phyloP scores from a whole-genome alignment of 2,797 vertebrate species.

The Lepus oiostolus region DNA sequence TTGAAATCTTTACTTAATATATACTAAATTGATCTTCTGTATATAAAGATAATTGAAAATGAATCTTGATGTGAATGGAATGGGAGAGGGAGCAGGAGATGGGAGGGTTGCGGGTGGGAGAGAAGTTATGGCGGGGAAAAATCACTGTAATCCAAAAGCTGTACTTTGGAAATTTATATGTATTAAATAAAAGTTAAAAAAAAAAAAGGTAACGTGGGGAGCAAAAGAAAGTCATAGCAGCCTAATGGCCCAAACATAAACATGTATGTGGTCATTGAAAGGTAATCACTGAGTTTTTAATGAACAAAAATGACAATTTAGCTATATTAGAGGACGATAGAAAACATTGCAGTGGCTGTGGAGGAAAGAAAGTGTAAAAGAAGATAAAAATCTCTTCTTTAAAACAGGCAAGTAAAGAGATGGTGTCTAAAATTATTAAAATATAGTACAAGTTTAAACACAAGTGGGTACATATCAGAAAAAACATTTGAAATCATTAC shows the following conservation, averaged over 20 bases:
- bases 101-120: no score
- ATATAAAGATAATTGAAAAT: no score
- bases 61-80: no score
- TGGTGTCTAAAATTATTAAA: not conserved
- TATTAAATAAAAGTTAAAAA: no score
- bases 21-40: no score
- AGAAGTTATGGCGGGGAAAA: no score
- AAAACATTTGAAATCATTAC: not conserved
- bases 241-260: not conserved
- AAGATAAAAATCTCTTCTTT: not conserved
- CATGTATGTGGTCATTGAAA: not conserved
- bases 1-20: no score
- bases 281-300: not conserved
- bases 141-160: no score
- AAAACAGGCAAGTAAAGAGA: not conserved
- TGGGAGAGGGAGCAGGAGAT: no score
- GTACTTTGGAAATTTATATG: no score
- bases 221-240: not conserved
- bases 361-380: not conserved
- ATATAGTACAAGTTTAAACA: not conserved
- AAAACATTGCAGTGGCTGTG: not conserved
- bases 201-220: no score
- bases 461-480: not conserved
- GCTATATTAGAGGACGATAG: not conserved
- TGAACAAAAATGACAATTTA: conserved; percentile 20